Evolutionary conservation across 2,888 invertebrate species (phyloP), one percentile per base, ranked within the genome.

Genomic region (Athrips mouffetella): DNA sequence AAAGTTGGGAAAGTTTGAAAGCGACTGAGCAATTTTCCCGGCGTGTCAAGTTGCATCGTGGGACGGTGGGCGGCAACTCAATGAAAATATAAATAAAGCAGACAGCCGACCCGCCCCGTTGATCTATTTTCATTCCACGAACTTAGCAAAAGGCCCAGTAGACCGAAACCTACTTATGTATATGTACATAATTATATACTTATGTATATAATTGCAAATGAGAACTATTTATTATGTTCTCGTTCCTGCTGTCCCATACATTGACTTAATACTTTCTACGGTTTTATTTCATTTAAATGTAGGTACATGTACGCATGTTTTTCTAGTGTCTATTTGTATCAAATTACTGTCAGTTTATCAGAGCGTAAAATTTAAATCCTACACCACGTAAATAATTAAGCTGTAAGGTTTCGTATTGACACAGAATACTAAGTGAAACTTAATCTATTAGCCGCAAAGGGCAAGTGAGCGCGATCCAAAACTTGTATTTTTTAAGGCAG

Each of bases 41-140:
- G 41, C 54, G 55, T 55, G 52, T 58, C 57, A 52, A 57, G 52
- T 59, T 58, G 58, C 55, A 58, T 46, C 40, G 40, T 41, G 58
- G 57, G 52, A 58, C 57, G 52, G 58, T 53, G 58, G 58, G 55
- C 58, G 58, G 54, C 54, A 57, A 54, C 62, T 79, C 70, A 80
- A 78, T 78, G 75, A 71, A 76, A 75, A 73, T 77, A 74, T 75
- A 77, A 79, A 80, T 75, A 79, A 69, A 73, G 58, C 65, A 53
- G 51, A 59, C 68, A 71, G 71, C 72, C 78, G 62, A 54, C 60
- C 37, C 37, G 75, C 65, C 71, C 76, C 66, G 67, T 59, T 77
- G 64, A 72, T 71, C 76, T 63, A 69, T 71, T 79, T 79, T 73
- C 64, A 66, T 73, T 73, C 69, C 66, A 30, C 44, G 31, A 44